A percentile compares a stretch with the other conserved stretches of the same genome.
These are phyloP conservation scores for Sussaba pulchella DNA, from an alignment of 2,888 invertebrate genomes.

Conservation along the genomic window DNA sequence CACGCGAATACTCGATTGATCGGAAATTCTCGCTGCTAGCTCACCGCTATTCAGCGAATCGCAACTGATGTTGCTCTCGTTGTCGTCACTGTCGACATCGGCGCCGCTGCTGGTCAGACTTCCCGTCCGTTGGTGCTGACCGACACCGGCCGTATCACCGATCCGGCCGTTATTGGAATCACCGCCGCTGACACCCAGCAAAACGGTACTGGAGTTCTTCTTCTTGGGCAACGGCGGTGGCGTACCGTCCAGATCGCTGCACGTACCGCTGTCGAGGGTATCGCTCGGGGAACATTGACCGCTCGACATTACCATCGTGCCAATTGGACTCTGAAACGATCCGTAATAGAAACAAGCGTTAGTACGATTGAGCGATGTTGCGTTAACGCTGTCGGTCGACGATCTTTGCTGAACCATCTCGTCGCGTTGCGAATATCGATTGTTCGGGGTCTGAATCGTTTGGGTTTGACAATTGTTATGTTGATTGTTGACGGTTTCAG, in stretches of 20 bases:
- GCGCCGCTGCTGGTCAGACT: slow-evolving; percentile 88
- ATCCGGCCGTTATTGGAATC: slow-evolving; percentile 84
- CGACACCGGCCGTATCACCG: slow-evolving; percentile 81
- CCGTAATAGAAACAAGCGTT: slow-evolving; percentile 88
- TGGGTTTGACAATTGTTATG: slow-evolving; percentile 56
- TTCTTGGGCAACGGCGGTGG: slow-evolving; percentile 89
- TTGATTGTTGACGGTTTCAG: slow-evolving; percentile 71
- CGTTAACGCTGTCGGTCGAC: slow-evolving; percentile 76
- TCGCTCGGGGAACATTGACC: slow-evolving; percentile 94
- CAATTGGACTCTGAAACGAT: slow-evolving; percentile 86
- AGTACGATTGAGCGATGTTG: slow-evolving; percentile 78
- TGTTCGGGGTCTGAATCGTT: slow-evolving; percentile 40
- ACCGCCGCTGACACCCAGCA: slow-evolving; percentile 72
- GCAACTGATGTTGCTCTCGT: slow-evolving; percentile 91
- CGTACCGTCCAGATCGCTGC: slow-evolving; percentile 92
- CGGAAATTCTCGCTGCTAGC: slow-evolving; percentile 82
- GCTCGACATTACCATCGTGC: slow-evolving; percentile 89
- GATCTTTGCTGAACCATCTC: slow-evolving; percentile 84
- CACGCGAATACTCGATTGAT: slow-evolving; percentile 18
- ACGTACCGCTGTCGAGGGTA: slow-evolving; percentile 93
- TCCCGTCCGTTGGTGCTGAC: slow-evolving; percentile 85
- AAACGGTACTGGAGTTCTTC: slow-evolving; percentile 85
- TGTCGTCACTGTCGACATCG: slow-evolving; percentile 90
- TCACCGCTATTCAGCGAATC: slow-evolving; percentile 92
- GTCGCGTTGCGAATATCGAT: slow-evolving; percentile 76